Evolutionary conservation across 2,797 vertebrate species (phyloP).

Genomic region (Toxotes lorentzi): DNA sequence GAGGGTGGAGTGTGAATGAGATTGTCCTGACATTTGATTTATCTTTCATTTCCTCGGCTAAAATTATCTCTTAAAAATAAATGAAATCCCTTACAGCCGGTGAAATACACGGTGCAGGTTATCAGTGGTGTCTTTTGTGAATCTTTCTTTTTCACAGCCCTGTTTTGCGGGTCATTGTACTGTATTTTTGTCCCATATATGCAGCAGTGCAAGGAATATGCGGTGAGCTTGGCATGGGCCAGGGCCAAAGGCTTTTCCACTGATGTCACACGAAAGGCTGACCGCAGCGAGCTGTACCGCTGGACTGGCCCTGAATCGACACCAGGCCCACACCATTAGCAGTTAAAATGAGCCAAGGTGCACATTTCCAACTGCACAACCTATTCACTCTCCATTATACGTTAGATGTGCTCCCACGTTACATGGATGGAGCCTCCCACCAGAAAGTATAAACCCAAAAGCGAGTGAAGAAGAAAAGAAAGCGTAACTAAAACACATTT

Average conservation of each 20-base stretch:
- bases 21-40: slow-evolving; percentile 43
- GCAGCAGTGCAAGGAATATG: slow-evolving; percentile 44
- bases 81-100: not conserved
- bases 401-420: slow-evolving; percentile 43
- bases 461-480: slow-evolving; percentile 24
- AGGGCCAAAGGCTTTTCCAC: slow-evolving; percentile 56
- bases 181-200: slow-evolving; percentile 40
- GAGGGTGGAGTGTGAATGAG: slow-evolving; percentile 12
- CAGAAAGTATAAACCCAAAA: slow-evolving; percentile 40
- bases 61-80: slow-evolving; percentile 38
- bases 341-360: slow-evolving; percentile 64
- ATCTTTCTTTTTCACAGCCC: slow-evolving; percentile 23
- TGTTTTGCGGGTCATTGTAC: slow-evolving; percentile 30
- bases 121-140: slow-evolving; percentile 31
- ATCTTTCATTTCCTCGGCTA: slow-evolving; percentile 30
- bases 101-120: not conserved
- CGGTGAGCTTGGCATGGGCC: slow-evolving; percentile 50
- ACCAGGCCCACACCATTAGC: slow-evolving; percentile 62
- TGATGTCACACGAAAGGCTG: slow-evolving; percentile 58
- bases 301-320: slow-evolving; percentile 52
- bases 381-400: slow-evolving; percentile 35
- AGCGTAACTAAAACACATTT: slow-evolving; percentile 33
- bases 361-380: slow-evolving; percentile 48
- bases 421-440: slow-evolving; percentile 38
- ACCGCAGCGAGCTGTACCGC: slow-evolving; percentile 57